Conservation (phyloP, 2,888 invertebrate species). For the Abscondita cerata region DNA sequence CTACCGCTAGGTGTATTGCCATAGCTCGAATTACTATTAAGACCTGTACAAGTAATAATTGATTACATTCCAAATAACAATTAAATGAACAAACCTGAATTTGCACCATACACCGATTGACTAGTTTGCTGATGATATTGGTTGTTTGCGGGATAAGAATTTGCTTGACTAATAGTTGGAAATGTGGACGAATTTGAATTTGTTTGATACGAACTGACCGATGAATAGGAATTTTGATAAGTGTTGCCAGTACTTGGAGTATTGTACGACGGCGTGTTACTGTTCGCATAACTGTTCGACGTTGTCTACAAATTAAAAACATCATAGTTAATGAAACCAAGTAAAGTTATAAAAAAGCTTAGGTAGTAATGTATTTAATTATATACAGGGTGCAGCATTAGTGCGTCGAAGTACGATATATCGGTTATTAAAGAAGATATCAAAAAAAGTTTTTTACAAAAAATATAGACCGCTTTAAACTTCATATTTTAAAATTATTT, state of each 20-base stretch:
- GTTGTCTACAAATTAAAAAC: slow-evolving; percentile 56
- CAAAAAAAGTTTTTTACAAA: too few relatives aligned
- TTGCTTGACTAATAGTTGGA: slow-evolving; percentile 54
- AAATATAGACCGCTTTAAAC: too few relatives aligned
- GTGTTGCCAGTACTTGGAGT: slow-evolving; percentile 48
- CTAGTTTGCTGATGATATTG: slow-evolving; percentile 55
- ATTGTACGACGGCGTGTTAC: slow-evolving; percentile 52
- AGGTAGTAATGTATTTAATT: slow-evolving; percentile 5
- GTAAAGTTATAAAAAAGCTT: not conserved
- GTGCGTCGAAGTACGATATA: too few relatives aligned
- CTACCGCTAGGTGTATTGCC: slow-evolving; percentile 48
- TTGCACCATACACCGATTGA: slow-evolving; percentile 58
- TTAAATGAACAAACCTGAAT: slow-evolving; percentile 45
- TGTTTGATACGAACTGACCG: slow-evolving; percentile 45
- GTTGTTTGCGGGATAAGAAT: slow-evolving; percentile 51
- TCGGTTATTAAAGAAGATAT: too few relatives aligned
- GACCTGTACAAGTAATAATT: slow-evolving; percentile 42
- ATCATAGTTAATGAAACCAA: slow-evolving; percentile 2
- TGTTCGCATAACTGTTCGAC: slow-evolving; percentile 54
- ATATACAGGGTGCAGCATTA: too few relatives aligned
- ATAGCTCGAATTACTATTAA: slow-evolving; percentile 54
- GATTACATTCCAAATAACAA: too few relatives aligned
- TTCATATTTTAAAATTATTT: too few relatives aligned
- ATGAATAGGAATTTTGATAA: slow-evolving; percentile 56
- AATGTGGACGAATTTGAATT: slow-evolving; percentile 47